A percentile compares a stretch with the other conserved stretches of the same genome.
Conservation (phyloP, 2,797 vertebrate species). For the Poecilia wingei region DNA sequence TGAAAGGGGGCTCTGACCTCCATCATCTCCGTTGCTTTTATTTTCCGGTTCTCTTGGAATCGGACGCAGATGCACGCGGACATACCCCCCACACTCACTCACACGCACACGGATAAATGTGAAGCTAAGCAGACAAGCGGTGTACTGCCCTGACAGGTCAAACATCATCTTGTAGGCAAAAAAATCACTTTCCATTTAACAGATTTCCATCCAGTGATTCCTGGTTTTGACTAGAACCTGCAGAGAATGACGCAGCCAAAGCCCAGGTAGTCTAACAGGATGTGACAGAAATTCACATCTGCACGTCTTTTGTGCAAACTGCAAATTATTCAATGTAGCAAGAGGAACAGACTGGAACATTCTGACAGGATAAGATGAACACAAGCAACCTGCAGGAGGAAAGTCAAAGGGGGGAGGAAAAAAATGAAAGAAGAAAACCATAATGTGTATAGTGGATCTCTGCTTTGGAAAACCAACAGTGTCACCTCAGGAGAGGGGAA, state of each 20-base stretch:
- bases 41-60: constrained; percentile 77
- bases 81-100: constrained; percentile 38
- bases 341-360: constrained; percentile 37
- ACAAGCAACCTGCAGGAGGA: constrained; percentile 36
- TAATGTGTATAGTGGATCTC: background rate
- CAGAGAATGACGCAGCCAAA: constrained; percentile 46
- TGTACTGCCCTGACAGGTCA: constrained; percentile 64
- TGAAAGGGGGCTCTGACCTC: constrained; percentile 82
- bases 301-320: constrained; percentile 31
- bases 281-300: constrained; percentile 53
- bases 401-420: background rate
- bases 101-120: constrained; percentile 55
- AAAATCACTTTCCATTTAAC: constrained; percentile 60
- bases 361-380: constrained; percentile 39
- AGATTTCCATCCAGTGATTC: constrained; percentile 49
- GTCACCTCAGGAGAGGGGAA: background rate
- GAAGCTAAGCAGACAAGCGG: constrained; percentile 62
- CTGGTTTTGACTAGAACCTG: constrained; percentile 63
- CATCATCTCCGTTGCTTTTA: constrained; percentile 79
- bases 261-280: constrained; percentile 47
- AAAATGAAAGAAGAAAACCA: background rate
- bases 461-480: constrained; percentile 11
- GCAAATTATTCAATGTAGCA: constrained; percentile 51
- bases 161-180: constrained; percentile 64
- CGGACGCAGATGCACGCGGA: constrained; percentile 66